phyloP scores from a whole-genome alignment of 2,888 invertebrate species.

The Adineta ricciae region DNA sequence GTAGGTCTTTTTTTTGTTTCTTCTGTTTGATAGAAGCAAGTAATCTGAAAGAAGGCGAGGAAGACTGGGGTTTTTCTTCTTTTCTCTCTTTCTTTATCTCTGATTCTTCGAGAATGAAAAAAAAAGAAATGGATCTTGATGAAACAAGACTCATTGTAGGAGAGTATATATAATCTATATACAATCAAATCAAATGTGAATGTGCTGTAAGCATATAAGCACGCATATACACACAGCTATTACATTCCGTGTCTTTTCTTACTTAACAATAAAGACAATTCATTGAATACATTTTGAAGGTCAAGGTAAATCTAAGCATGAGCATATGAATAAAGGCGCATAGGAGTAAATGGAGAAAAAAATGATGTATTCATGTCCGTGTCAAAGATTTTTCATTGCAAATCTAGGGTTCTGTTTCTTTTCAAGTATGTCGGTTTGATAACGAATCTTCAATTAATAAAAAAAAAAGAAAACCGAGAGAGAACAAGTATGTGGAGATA shows the following conservation, averaged over 20 bases:
- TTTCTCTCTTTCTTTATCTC: not conserved
- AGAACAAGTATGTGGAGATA: not conserved
- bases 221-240: not conserved
- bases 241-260: not conserved
- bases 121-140: not conserved
- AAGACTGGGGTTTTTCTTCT: not conserved
- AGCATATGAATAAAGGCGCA: too few species aligned
- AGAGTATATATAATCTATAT: not conserved
- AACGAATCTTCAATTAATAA: not conserved
- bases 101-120: not conserved
- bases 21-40: not conserved
- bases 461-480: too few species aligned
- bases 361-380: too few species aligned
- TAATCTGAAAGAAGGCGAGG: not conserved
- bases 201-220: not conserved
- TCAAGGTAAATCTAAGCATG: not conserved
- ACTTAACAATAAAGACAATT: not conserved
- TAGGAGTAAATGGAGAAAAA: too few species aligned
- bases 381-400: too few species aligned
- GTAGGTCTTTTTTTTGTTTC: not conserved
- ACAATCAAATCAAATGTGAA: not conserved
- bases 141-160: not conserved
- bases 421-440: not conserved
- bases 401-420: too few species aligned
- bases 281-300: not conserved